Evolutionary conservation across 2,797 vertebrate species (phyloP), one percentile per base, ranked within the genome.

Genomic region (Zalophus californianus): DNA sequence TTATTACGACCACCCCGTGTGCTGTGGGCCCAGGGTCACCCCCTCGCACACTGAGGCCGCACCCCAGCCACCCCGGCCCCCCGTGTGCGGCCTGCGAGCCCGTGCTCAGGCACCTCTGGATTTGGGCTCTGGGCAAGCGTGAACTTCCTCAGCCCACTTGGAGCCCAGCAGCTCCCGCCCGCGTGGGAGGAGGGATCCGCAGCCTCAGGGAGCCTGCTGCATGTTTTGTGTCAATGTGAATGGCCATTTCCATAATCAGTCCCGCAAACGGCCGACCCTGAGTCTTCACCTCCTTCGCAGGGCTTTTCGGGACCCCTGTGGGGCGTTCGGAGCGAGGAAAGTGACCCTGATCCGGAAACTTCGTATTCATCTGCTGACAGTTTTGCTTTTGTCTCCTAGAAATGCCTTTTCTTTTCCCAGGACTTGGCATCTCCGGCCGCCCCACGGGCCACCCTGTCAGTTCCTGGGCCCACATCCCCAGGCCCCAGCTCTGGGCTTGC

Each of bases 251-350:
- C 15, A 52, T 85, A 50, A 85, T 80, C 79, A 96, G 96, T 84
- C 92, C 77, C 77, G 54, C 90, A 84, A 21, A 60, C 0, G 0
- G 80, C 80, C 18, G 27, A 60, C 25, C 54, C 83, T 2, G 52
- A 66, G 64, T 13, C 90, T 94, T 75, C 50, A 10, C 66, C 48
- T 64, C 72, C 85, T 79, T 94, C 38, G 25, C 10, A 83, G n/a
- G 73, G 20, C 89, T 94, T 86, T 94, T 87, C 35, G 70, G 94
- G 64, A 56, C 60, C 50, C 70, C 93, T 70, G 44, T 44, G 70
- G 95, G 97, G 95, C 85, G 94, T 89, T 97, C 50, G 38, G 87
- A 94, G 90, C 72, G 64, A 97, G 94, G 29, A 66, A 56, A 94
- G 90, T 54, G 75, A 64, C 90, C 75, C 54, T 1, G 27, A 68